A percentile compares a stretch with the other conserved stretches of the same genome.
Evolutionary conservation across 2,797 vertebrate species (phyloP).

Genomic region (Galago senegalensis): DNA sequence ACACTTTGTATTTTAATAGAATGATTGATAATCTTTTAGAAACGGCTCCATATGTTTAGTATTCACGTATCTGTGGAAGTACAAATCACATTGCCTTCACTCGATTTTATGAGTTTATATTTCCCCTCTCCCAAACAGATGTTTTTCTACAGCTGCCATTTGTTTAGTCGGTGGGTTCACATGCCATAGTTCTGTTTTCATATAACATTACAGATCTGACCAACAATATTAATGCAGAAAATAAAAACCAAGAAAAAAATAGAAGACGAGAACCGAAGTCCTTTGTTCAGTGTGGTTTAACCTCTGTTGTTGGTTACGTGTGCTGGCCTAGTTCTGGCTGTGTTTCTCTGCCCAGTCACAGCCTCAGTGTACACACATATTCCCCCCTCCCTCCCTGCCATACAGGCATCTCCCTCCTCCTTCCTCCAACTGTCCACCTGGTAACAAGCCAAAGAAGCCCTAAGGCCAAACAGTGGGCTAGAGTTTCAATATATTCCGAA

Average conservation of each 20-base stretch:
- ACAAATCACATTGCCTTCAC: constrained; percentile 60
- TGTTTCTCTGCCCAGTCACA: background rate
- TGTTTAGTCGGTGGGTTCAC: constrained; percentile 75
- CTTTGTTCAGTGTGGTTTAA: background rate
- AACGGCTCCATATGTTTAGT: constrained; percentile 63
- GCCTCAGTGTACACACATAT: background rate
- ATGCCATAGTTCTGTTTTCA: constrained; percentile 66
- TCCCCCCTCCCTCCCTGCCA: background rate
- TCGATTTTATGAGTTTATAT: constrained; percentile 81
- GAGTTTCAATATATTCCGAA: constrained; percentile 11
- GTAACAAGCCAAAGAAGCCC: background rate
- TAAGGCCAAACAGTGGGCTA: background rate
- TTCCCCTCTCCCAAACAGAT: constrained; percentile 76
- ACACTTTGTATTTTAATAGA: constrained; percentile 68
- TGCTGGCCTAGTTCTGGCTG: background rate
- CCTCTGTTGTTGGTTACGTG: background rate
- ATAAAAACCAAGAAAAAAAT: background rate
- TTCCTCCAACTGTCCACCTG: constrained; percentile 40
- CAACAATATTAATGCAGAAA: background rate
- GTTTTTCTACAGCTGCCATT: constrained; percentile 81
- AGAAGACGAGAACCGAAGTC: background rate
- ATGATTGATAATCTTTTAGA: constrained; percentile 63
- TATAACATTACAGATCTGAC: constrained; percentile 58
- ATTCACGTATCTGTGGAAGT: background rate
- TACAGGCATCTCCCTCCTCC: background rate